Conservation (phyloP, 92 coral and sea anemone species). For the Porites evermanni region DNA sequence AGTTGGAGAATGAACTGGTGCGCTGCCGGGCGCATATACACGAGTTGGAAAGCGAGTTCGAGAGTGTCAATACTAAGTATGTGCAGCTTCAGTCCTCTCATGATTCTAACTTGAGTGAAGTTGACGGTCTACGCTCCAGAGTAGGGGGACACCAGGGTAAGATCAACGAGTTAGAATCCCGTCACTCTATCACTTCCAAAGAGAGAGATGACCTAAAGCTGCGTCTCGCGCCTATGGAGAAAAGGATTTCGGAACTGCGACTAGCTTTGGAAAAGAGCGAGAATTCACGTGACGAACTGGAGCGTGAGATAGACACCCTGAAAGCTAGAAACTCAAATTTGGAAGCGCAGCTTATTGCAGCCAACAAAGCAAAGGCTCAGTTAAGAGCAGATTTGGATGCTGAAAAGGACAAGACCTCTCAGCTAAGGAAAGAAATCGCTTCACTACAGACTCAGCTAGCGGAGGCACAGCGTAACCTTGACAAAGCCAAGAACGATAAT, state of each 20-base stretch:
- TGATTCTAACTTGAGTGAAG: constrained; percentile 84
- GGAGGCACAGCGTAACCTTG: constrained; percentile 85
- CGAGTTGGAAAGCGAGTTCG: constrained; percentile 87
- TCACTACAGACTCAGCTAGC: constrained; percentile 79
- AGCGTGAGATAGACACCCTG: constrained; percentile 78
- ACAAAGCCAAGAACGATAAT: constrained; percentile 88
- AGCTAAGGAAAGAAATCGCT: constrained; percentile 88
- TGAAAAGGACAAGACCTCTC: constrained; percentile 85
- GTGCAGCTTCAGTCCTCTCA: constrained; percentile 82
- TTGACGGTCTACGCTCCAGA: constrained; percentile 86
- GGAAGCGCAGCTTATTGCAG: constrained; percentile 86
- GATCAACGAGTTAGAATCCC: constrained; percentile 93
- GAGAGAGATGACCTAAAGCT: constrained; percentile 96
- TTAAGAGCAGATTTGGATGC: constrained; percentile 88
- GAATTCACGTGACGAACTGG: constrained; percentile 91
- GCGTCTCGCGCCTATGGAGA: constrained; percentile 86
- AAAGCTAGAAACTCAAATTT: constrained; percentile 83
- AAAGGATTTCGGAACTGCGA: constrained; percentile 84
- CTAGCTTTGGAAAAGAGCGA: constrained; percentile 87
- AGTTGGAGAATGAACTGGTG: constrained; percentile 83
- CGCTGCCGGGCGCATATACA: constrained; percentile 79
- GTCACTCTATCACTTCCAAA: constrained; percentile 83
- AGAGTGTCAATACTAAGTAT: constrained; percentile 70
- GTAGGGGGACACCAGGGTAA: constrained; percentile 86
- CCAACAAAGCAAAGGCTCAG: constrained; percentile 83